Conservation (phyloP, 2,888 invertebrate genomes). For the Pristionchus fissidentatus region DNA sequence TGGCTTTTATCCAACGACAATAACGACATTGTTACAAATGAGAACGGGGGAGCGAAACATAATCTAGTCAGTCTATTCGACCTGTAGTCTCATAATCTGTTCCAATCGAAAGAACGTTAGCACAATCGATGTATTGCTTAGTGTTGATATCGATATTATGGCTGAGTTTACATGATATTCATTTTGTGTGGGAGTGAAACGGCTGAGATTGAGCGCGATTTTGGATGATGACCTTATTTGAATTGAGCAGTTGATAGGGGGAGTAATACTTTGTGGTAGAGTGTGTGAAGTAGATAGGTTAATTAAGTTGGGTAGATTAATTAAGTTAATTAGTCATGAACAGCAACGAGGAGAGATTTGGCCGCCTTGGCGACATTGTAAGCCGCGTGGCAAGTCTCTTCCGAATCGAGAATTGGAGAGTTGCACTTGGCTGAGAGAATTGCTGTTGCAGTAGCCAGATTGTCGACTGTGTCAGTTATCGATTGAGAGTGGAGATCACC, state of each 20-base stretch:
- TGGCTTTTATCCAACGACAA: slow-evolving; percentile 54
- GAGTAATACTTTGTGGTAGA: neutral
- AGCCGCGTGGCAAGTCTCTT: slow-evolving; percentile 63
- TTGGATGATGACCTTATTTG: neutral
- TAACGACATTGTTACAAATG: too few relatives aligned
- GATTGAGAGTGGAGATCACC: slow-evolving; percentile 45
- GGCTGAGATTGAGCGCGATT: neutral
- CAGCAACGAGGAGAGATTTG: slow-evolving; percentile 60
- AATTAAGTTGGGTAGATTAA: neutral
- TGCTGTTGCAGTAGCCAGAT: slow-evolving; percentile 58
- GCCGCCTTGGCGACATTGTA: slow-evolving; percentile 66
- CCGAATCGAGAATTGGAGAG: slow-evolving; percentile 53
- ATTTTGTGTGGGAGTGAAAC: neutral
- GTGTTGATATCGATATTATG: neutral
- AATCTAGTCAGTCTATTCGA: slow-evolving; percentile 29
- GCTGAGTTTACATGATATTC: neutral
- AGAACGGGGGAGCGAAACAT: neutral
- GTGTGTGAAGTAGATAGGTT: neutral
- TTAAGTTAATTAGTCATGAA: slow-evolving; percentile 51
- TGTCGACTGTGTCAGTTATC: slow-evolving; percentile 51
- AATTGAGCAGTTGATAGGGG: neutral
- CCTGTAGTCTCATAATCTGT: slow-evolving; percentile 21
- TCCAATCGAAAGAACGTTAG: slow-evolving; percentile 2
- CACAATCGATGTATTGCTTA: neutral
- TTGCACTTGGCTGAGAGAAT: slow-evolving; percentile 58